Evolutionary conservation across 2,797 vertebrate species (phyloP), one percentile per base, ranked within the genome.

Genomic region (Jordanella pulchra): DNA sequence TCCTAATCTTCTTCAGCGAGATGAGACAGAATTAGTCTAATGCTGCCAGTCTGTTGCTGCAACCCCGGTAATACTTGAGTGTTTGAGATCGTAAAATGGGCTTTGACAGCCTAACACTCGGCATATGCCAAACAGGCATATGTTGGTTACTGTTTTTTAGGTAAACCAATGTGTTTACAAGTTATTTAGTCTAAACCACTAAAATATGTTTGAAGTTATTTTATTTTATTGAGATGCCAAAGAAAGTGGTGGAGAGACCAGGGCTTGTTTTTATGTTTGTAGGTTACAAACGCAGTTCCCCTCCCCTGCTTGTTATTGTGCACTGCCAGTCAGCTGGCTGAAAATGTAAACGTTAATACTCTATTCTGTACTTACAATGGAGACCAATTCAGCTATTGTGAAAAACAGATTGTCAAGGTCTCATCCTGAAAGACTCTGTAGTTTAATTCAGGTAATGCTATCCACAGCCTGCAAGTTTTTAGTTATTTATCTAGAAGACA

Each of bases 1-100:
- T 39, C 32, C 81, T 89, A 87, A 89, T 84, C 87, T 86, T 71
- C 86, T 76, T 68, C 3, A 2, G 55, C 53, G 75, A 86, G 71
- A 80, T 61, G 13, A 82, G 69, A 71, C 76, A 27, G 65, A 64
- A 77, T 83, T 51, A 72, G 67, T 68, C 67, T n/a, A 73, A 71
- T 60, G 75, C 66, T 70, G 75, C 82, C 72, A n/a, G 71, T 82
- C 63, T 83, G 54, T 67, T 70, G 27, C 23, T 6, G 44, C 69
- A 14, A 75, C 58, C 53, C 51, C 55, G 50, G 65, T 69, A 63
- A 63, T 67, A 15, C 6, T 2, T 12, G 73, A 73, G 65, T 21
- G 50, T 56, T 66, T 65, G 69, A 32, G 23, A 71, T 55, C 67
- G 71, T 45, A 54, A 56, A 55, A 39, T 44, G 3, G 45, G 45